These are phyloP conservation scores for Mixornis gularis DNA, from an alignment of 2,113 vertebrate genomes.

Conservation along the genomic window DNA sequence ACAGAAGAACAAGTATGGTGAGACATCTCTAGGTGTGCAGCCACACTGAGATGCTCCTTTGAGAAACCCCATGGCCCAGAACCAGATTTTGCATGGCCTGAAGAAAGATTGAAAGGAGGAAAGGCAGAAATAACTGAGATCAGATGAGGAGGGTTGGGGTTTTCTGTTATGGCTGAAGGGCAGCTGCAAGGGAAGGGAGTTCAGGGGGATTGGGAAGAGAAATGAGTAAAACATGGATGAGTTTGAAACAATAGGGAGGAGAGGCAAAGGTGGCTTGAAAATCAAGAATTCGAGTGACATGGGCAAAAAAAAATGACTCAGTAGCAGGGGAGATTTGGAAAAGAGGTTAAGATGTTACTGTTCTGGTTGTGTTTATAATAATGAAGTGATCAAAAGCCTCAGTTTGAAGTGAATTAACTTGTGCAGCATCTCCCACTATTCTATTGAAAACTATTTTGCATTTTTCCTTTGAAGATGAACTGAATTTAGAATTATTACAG, in stretches of 20 bases:
- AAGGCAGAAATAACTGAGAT: not conserved
- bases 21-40: not conserved
- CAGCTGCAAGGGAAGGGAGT: not conserved
- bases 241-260: not conserved
- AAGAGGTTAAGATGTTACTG: not conserved
- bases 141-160: not conserved
- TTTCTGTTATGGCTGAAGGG: not conserved
- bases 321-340: not conserved
- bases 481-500: not conserved
- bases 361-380: not conserved
- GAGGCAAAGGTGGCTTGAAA: not conserved
- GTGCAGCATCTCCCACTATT: not conserved
- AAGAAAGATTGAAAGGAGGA: not conserved
- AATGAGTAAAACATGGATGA: not conserved
- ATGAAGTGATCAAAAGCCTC: not conserved
- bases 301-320: not conserved
- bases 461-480: conserved; percentile 1
- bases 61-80: not conserved
- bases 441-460: not conserved
- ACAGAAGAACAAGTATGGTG: not conserved
- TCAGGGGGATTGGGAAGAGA: not conserved
- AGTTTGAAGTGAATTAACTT: not conserved
- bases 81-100: not conserved
- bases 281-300: not conserved
- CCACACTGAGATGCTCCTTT: not conserved